Evolutionary conservation across 2,113 vertebrate species (phyloP).

Genomic region (Dicaeum eximium): DNA sequence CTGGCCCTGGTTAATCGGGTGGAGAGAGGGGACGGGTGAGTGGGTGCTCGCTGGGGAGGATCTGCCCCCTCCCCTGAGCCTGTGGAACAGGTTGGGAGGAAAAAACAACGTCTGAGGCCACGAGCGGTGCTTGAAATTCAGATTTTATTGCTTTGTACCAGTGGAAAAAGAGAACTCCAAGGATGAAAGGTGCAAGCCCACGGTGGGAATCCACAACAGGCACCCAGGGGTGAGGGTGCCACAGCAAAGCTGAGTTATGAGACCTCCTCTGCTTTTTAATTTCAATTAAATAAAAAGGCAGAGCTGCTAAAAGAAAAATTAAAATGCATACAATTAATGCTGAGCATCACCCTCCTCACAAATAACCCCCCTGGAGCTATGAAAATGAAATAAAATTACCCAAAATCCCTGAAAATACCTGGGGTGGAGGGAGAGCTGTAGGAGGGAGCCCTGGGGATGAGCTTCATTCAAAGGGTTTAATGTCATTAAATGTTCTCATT

Average conservation of each 20-base stretch:
- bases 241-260: neutral
- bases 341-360: neutral
- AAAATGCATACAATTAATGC: neutral
- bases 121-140: neutral
- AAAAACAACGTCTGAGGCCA: neutral
- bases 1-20: neutral
- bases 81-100: neutral
- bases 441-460: neutral
- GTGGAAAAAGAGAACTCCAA: neutral
- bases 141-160: neutral
- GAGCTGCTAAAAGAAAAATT: neutral
- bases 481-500: neutral
- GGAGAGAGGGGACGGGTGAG: constrained; percentile 21
- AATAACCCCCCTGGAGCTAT: neutral
- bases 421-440: neutral
- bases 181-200: neutral
- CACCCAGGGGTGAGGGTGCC: neutral
- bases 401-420: neutral
- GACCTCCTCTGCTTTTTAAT: neutral
- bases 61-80: neutral
- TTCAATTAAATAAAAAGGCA: neutral
- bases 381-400: neutral
- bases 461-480: neutral
- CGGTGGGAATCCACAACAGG: neutral
- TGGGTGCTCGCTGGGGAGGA: neutral